These are phyloP conservation scores for Styela clava DNA, from an alignment of 23 tunicate species.

Conservation along the genomic window DNA sequence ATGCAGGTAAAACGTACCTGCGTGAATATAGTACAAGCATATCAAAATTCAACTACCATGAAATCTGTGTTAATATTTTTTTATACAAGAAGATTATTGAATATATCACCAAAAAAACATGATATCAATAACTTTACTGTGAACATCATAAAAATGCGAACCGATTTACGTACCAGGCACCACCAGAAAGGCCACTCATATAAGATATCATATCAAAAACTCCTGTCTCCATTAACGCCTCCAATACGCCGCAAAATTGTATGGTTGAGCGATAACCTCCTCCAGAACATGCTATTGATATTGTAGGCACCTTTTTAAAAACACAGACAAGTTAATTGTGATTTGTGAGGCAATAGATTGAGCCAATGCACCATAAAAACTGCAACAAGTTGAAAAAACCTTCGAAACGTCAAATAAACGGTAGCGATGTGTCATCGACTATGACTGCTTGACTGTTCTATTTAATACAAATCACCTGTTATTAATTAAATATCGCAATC, in stretches of 20 bases:
- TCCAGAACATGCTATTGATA: slow-evolving; percentile 18
- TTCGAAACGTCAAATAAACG: background rate
- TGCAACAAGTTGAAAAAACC: background rate
- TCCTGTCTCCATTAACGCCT: slow-evolving; percentile 6
- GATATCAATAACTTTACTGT: too few species aligned
- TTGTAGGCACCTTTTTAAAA: slow-evolving; percentile 16
- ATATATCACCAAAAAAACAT: too few species aligned
- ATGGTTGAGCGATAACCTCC: slow-evolving; percentile 20
- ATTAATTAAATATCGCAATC: too few species aligned
- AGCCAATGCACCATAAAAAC: background rate
- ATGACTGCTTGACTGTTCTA: too few species aligned
- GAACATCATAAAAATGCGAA: too few species aligned
- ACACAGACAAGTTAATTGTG: too few species aligned
- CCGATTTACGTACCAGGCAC: slow-evolving; percentile 26
- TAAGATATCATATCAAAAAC: background rate
- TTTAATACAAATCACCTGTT: too few species aligned
- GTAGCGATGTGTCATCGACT: too few species aligned
- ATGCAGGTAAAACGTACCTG: slow-evolving; percentile 28
- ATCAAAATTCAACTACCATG: too few species aligned
- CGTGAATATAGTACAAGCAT: background rate
- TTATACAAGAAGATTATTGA: too few species aligned
- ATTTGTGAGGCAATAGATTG: background rate
- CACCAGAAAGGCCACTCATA: slow-evolving; percentile 24
- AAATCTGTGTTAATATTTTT: too few species aligned
- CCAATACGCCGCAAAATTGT: slow-evolving; percentile 30